Evolutionary conservation across 2,888 invertebrate genomes (phyloP).

Genomic region (Megastigmus dorsalis): DNA sequence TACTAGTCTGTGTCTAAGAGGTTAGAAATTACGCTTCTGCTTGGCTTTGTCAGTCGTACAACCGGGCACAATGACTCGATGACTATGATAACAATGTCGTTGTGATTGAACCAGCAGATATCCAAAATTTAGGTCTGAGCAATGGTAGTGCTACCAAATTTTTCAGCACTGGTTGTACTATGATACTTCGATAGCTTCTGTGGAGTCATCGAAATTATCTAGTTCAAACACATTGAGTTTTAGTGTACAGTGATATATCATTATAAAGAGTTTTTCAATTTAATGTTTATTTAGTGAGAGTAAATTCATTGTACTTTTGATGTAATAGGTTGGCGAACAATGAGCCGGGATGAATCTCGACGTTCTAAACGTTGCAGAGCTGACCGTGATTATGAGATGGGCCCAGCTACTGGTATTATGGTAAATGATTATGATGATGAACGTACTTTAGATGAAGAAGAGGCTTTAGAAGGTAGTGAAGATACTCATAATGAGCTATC

Average conservation of each 20-base stretch:
- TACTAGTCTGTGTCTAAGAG: conserved; percentile 24
- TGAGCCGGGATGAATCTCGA: conserved; percentile 55
- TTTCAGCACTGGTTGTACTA: background rate
- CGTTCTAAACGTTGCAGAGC: conserved; percentile 64
- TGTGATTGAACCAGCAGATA: background rate
- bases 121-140: background rate
- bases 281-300: background rate
- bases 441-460: conserved; percentile 96
- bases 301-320: background rate
- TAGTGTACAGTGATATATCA: conserved; percentile 15
- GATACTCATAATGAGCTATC: conserved; percentile 92
- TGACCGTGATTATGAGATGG: conserved; percentile 82
- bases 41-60: conserved; percentile 19
- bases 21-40: conserved; percentile 49
- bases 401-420: conserved; percentile 96
- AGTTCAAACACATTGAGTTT: background rate
- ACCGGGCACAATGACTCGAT: conserved; percentile 23
- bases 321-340: conserved; percentile 36
- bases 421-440: conserved; percentile 99
- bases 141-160: background rate
- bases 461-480: conserved; percentile 92
- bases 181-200: conserved; percentile 3
- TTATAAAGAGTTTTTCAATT: background rate
- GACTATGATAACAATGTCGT: conserved; percentile 11
- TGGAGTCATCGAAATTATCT: background rate